These are phyloP conservation scores for Chiloscyllium plagiosum DNA, from an alignment of 2,113 vertebrate genomes.

Conservation along the genomic window DNA sequence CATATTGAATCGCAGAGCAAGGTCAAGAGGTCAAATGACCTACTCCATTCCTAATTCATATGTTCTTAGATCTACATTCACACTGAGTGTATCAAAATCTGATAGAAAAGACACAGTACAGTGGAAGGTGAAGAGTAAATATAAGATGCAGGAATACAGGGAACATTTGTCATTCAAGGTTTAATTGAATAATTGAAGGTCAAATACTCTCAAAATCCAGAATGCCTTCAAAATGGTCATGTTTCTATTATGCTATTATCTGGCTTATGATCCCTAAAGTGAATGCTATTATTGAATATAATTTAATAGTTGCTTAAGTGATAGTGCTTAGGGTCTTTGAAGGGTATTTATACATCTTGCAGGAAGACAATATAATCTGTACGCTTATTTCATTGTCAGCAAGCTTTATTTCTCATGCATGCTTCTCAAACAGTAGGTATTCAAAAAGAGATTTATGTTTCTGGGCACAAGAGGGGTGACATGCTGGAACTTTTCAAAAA, in stretches of 20 bases:
- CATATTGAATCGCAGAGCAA: too few species aligned
- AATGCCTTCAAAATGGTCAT: neutral
- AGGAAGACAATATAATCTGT: neutral
- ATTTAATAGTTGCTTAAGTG: neutral
- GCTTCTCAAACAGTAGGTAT: neutral
- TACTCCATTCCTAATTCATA: too few species aligned
- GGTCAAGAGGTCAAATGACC: too few species aligned
- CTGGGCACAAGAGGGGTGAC: neutral
- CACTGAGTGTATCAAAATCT: neutral
- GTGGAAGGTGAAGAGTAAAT: neutral
- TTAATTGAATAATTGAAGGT: conserved; percentile 7
- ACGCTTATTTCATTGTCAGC: neutral
- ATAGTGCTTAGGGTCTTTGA: neutral
- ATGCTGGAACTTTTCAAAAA: neutral
- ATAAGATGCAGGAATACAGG: neutral
- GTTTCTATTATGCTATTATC: neutral
- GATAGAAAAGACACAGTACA: neutral
- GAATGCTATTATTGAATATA: neutral
- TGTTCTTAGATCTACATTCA: neutral
- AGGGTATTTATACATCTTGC: neutral
- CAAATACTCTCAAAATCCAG: neutral
- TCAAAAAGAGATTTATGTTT: neutral
- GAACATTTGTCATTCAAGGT: neutral
- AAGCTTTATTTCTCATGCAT: neutral
- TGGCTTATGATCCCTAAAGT: conserved; percentile 2